phyloP scores from a whole-genome alignment of 2,888 invertebrate species.

The Drosophila flavopinicola region DNA sequence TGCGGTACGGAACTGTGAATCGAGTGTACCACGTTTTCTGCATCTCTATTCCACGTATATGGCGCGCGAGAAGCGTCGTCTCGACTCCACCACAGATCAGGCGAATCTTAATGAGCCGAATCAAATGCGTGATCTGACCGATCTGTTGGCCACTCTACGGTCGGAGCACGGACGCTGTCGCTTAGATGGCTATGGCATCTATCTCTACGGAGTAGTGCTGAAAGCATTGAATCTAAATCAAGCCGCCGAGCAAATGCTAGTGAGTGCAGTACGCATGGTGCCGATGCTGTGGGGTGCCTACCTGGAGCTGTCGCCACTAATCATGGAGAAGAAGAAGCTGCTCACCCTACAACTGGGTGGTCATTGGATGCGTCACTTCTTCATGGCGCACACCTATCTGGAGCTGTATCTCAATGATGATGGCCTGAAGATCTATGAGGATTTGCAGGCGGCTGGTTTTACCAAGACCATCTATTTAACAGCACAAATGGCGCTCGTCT shows the following conservation, averaged over 20 bases:
- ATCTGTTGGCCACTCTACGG: constrained; percentile 86
- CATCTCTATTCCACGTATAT: constrained; percentile 94
- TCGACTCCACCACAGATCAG: constrained; percentile 91
- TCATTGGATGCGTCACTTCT: constrained; percentile 98
- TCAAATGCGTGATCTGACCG: constrained; percentile 85
- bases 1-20: constrained; percentile 89
- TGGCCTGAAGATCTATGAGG: constrained; percentile 92
- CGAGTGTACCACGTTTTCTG: constrained; percentile 91
- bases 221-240: constrained; percentile 92
- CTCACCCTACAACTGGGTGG: constrained; percentile 89
- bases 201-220: constrained; percentile 95
- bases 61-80: constrained; percentile 94
- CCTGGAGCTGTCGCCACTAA: constrained; percentile 94
- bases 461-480: constrained; percentile 94
- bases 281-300: constrained; percentile 98
- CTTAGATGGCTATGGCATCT: constrained; percentile 94
- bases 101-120: constrained; percentile 84
- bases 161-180: constrained; percentile 86
- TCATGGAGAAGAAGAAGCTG: constrained; percentile 92
- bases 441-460: constrained; percentile 91
- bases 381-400: constrained; percentile 94
- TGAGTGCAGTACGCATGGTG: constrained; percentile 90
- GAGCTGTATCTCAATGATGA: constrained; percentile 96
- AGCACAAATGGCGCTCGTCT: constrained; percentile 96
- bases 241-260: constrained; percentile 91